These are phyloP conservation scores for Apamea sordens DNA, from an alignment of 2,888 invertebrate genomes.

Conservation along the genomic window DNA sequence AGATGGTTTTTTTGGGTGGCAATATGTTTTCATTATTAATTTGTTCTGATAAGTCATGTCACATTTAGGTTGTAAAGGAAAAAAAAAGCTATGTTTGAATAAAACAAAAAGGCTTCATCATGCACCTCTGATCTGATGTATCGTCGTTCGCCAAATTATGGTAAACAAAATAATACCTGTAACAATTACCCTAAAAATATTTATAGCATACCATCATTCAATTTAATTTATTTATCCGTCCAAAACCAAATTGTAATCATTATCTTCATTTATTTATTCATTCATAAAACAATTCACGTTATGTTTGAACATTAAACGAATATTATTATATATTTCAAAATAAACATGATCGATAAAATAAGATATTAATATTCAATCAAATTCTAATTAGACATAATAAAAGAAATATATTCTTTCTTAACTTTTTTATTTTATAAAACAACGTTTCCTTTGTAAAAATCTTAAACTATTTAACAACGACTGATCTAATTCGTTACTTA, in stretches of 20 bases:
- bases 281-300: neutral
- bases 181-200: neutral
- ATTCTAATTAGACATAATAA: neutral
- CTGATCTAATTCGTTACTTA: constrained; percentile 27
- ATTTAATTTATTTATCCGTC: neutral
- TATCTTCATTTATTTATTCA: neutral
- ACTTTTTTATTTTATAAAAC: neutral
- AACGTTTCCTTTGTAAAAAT: neutral
- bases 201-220: neutral
- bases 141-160: neutral
- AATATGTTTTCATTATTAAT: neutral
- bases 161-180: neutral
- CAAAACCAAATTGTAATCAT: too few species aligned
- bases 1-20: neutral
- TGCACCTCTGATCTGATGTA: neutral
- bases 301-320: neutral
- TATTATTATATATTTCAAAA: neutral
- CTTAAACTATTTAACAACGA: neutral
- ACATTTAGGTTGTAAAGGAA: neutral
- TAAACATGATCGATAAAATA: neutral
- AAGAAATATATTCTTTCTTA: neutral
- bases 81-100: neutral
- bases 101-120: neutral
- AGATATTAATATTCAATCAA: neutral
- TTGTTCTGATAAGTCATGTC: neutral